Evolutionary conservation across 2,797 vertebrate genomes (phyloP).

Genomic region (Sternarchorhynchus goeldii): DNA sequence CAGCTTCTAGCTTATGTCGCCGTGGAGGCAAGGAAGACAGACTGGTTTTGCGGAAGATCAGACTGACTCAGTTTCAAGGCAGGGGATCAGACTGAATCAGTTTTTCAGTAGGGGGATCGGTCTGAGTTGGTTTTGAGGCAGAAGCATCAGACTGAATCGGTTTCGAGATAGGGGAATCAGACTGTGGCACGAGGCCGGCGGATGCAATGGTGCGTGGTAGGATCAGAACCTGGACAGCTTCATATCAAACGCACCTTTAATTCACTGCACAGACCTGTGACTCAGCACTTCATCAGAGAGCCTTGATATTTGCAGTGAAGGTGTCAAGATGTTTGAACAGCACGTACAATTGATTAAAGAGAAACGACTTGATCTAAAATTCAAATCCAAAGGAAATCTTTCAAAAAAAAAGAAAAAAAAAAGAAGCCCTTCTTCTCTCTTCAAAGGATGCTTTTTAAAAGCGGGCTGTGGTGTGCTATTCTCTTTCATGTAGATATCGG

Average conservation of each 20-base stretch:
- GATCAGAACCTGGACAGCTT: slow-evolving; percentile 37
- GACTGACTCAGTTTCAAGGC: too few species aligned
- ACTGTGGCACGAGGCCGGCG: slow-evolving; percentile 2
- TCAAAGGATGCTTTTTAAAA: slow-evolving; percentile 44
- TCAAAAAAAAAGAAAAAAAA: slow-evolving; percentile 48
- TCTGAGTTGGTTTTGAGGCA: too few species aligned
- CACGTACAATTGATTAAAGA: slow-evolving; percentile 55
- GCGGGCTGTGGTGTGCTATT: slow-evolving; percentile 44
- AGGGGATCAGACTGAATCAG: too few species aligned
- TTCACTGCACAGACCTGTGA: slow-evolving; percentile 40
- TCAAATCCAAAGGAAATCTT: slow-evolving; percentile 56
- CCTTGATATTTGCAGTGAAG: slow-evolving; percentile 50
- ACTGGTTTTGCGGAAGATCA: too few species aligned
- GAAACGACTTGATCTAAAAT: slow-evolving; percentile 57
- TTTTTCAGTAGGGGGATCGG: too few species aligned
- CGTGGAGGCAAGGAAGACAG: background rate
- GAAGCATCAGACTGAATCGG: background rate
- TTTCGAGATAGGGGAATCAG: slow-evolving; percentile 16
- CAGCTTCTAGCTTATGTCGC: background rate
- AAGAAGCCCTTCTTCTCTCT: slow-evolving; percentile 21
- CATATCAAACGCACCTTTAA: slow-evolving; percentile 46
- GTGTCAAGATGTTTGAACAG: slow-evolving; percentile 56
- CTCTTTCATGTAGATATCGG: slow-evolving; percentile 50
- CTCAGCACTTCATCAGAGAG: slow-evolving; percentile 44
- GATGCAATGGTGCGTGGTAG: slow-evolving; percentile 19